Base-by-base conservation (phyloP, 2,113 vertebrate genomes). In the Empidonax alnorum region DNA sequence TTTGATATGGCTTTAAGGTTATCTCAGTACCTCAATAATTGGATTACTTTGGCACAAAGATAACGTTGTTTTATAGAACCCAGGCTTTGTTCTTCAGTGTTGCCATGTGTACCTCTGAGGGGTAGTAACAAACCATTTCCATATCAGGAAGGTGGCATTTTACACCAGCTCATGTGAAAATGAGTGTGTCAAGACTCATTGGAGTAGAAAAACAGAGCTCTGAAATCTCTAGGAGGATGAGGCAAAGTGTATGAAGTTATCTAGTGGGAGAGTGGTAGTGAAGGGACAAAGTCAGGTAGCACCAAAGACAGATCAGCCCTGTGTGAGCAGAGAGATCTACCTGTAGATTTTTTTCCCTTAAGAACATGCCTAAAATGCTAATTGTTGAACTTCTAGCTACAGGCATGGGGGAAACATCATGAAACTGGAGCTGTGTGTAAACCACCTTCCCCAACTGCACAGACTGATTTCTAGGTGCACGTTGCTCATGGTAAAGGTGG, bases 1-100 rank as follows among this genome's bases (percentile, higher is more conserved):
- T 84, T 90, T 84, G 49, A 62, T 84, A 62, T 16, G 73, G 89
- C 86, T 96, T 73, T 87, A 66, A 92, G 73, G 62, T 93, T 90
- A 92, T 94, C 92, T 28, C 56, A 35, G 80, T 58, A 53, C 41
- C 63, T 86, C 80, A 62, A 44, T 90, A 91, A 93, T 74, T 87
- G 50, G 37, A 88, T 95, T 96, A 90, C 69, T 73, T 41, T 55
- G 74, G 73, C 73, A 69, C 66, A 65, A 75, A 81, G 79, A 53
- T 66, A 90, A 90, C 76, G 80, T 24, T 71, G 65, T 61, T 90
- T 78, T 53, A 75, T 12, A 79, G 62, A 41, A 66, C 49, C 19
- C 2, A 0, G 76, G 83, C 46, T 91, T 76, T 91, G 75, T 78
- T 94, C 81, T 79, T 92, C 65, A 24, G 18, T 58, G 76, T 56